Conservation (phyloP, 1,140 invertebrate genomes). For the Zaprionus lachaisei region DNA sequence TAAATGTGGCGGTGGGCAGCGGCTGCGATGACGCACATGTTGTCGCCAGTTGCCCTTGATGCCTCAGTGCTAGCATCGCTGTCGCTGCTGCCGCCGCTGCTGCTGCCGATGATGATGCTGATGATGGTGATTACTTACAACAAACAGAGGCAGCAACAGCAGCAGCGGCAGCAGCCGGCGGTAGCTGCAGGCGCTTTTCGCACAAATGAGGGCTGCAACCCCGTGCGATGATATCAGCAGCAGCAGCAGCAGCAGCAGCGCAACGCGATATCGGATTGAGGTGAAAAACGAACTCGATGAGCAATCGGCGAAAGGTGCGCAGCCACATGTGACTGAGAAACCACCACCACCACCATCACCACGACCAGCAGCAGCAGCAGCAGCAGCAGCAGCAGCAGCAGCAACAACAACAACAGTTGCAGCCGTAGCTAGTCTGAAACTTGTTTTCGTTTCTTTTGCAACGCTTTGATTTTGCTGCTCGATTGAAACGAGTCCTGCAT, state of each 20-base stretch:
- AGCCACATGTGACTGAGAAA: conserved; percentile 73
- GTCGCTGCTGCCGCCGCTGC: conserved; percentile 5
- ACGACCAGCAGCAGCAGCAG: conserved; percentile 40
- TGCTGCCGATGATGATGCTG: conserved; percentile 65
- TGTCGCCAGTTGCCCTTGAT: conserved; percentile 79
- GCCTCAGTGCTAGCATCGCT: conserved; percentile 18
- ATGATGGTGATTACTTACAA: conserved; percentile 83
- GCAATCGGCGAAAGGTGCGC: conserved; percentile 67
- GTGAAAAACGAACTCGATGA: conserved; percentile 61
- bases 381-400: conserved; percentile 32
- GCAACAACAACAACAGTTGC: conserved; percentile 5
- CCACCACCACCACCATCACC: conserved; percentile 66
- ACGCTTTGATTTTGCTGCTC: conserved; percentile 78
- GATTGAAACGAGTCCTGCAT: conserved; percentile 65
- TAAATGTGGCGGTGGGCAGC: conserved; percentile 59
- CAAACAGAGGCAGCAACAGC: conserved; percentile 66
- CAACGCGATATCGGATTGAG: conserved; percentile 71
- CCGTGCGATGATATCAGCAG: conserved; percentile 71
- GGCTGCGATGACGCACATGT: conserved; percentile 74
- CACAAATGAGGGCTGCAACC: conserved; percentile 79
- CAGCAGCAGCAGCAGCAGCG: conserved; percentile 50
- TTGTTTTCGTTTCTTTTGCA: conserved; percentile 63
- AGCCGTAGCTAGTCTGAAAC: conserved; percentile 60
- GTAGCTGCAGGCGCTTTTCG: conserved; percentile 63
- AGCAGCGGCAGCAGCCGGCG: conserved; percentile 53